Base-by-base conservation (phyloP, 2,113 vertebrate species). In the Hoplias malabaricus region DNA sequence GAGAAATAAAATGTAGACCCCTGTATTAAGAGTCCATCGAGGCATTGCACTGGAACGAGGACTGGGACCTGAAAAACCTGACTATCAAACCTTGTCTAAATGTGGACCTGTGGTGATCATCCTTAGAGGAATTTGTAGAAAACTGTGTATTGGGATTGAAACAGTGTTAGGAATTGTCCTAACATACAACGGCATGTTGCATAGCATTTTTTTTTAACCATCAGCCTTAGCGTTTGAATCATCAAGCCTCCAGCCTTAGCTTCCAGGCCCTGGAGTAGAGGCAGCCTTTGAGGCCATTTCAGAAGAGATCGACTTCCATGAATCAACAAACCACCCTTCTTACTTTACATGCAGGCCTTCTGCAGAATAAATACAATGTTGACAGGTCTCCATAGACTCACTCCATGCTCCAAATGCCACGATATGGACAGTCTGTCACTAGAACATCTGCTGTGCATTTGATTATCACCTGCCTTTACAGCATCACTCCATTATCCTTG, bases 401-500 rank as follows among this genome's bases (percentile, higher is more conserved):
- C 48, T 53, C 23, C 2, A 12, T 29, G 54, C 14, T 1, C 12
- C 11, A 54, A 54, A 27, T 29, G 6, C 6, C 54, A 0, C 25
- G 13, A 57, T 31, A 74, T 9, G 42, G 29, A 19, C 29, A 27
- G 46, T 53, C 21, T 13, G 59, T 7, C 2, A 23, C 43, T 21
- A 8, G 70, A 59, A 62, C 61, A 50, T 46, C 12, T 14, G 19
- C 9, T 2, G 10, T 14, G 40, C 16, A 19, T 36, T 29, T 23
- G 6, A 31, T 46, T 63, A 68, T 76, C 38, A 68, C 66, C 48
- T 56, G 19, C 40, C 48, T 43, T 34, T 19, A 57, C 34, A 68
- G 67, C 65, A 56, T 11, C 62, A 67, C 73, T 23, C 27, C 34
- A n/a, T 63, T 63, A 61, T 36, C 50, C 74, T 79, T 74, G 71